These are phyloP conservation scores for Melanostoma scalare DNA, from an alignment of 2,888 invertebrate species.

Conservation along the genomic window DNA sequence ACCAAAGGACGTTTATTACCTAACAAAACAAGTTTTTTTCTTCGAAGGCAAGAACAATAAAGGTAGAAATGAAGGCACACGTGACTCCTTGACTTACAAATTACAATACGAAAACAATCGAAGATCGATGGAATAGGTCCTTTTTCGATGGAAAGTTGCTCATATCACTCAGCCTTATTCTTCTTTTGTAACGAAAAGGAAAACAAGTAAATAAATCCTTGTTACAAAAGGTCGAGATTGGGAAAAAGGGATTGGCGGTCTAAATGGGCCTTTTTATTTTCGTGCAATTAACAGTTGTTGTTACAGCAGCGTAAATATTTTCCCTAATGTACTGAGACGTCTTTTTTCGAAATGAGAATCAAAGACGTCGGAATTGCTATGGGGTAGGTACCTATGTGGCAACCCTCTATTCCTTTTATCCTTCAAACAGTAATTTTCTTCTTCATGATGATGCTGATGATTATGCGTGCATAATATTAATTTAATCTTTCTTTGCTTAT, in stretches of 20 bases:
- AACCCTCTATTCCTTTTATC: slow-evolving; percentile 5
- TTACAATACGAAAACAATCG: no score
- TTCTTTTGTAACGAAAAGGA: slow-evolving; percentile 28
- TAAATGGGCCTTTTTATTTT: slow-evolving; percentile 37
- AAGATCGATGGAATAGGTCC: no score
- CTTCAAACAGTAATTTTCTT: slow-evolving; percentile 14
- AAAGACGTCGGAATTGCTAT: neutral
- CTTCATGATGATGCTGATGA: slow-evolving; percentile 30
- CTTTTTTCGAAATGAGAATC: neutral
- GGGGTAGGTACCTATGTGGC: neutral
- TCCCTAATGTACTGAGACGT: slow-evolving; percentile 23
- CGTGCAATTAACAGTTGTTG: slow-evolving; percentile 45
- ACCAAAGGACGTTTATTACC: no score
- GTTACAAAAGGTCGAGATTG: neutral
- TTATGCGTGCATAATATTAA: slow-evolving; percentile 55
- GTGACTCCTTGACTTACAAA: no score
- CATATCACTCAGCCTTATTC: slow-evolving; percentile 19
- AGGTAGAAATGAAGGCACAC: no score
- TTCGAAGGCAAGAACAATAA: no score
- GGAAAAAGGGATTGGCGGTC: slow-evolving; percentile 33
- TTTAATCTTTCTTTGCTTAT: slow-evolving; percentile 34
- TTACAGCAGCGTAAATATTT: slow-evolving; percentile 55
- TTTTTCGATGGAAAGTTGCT: no score
- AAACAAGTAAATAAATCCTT: slow-evolving; percentile 43
- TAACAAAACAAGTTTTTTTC: no score